Evolutionary conservation across 2,888 invertebrate species (phyloP).

Genomic region (Cynaeus angustus): DNA sequence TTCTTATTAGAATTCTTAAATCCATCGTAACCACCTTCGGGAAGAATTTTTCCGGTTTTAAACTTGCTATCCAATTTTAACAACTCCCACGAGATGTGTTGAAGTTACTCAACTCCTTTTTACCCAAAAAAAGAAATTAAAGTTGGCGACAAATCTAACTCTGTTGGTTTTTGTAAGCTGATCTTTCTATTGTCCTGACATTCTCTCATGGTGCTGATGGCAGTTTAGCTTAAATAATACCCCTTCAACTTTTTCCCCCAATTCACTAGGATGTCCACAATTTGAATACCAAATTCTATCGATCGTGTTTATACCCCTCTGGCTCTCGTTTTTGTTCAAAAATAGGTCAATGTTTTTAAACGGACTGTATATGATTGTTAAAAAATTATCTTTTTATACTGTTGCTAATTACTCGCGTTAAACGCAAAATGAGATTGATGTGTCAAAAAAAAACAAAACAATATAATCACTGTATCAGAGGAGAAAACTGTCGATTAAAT

Average conservation of each 20-base stretch:
- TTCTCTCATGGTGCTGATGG: conserved; percentile 7
- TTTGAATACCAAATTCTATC: conserved; percentile 55
- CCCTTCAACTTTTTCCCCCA: conserved; percentile 19
- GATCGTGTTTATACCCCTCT: conserved; percentile 41
- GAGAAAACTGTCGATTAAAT: too few species aligned
- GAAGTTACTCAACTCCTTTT: neutral
- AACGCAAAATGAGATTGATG: neutral
- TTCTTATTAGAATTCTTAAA: conserved; percentile 18
- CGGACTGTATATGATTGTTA: neutral
- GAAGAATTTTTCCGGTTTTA: neutral
- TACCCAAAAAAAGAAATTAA: too few species aligned
- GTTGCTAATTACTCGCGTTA: neutral
- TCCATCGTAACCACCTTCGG: neutral
- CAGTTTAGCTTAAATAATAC: conserved; percentile 23
- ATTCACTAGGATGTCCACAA: conserved; percentile 29
- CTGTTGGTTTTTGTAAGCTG: too few species aligned
- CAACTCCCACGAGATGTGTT: neutral
- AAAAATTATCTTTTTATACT: neutral
- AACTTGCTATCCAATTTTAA: too few species aligned
- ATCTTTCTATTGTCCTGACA: neutral
- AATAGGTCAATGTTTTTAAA: conserved; percentile 30
- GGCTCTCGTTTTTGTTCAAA: conserved; percentile 30
- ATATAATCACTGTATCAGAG: too few species aligned
- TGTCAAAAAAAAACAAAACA: too few species aligned
- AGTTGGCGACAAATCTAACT: too few species aligned